phyloP scores from a whole-genome alignment of 2,888 invertebrate genomes.

The Agapostemon virescens region DNA sequence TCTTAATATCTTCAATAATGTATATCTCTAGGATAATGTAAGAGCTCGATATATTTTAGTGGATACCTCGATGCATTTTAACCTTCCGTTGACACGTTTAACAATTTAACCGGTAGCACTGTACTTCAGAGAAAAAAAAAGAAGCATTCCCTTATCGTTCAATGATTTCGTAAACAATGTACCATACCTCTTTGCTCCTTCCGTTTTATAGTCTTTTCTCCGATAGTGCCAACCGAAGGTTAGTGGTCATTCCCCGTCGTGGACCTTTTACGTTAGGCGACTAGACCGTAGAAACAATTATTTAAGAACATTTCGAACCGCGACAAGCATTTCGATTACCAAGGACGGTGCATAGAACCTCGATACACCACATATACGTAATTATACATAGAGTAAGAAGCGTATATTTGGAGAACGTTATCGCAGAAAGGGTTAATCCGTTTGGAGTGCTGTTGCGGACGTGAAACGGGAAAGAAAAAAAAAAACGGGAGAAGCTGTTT shows the following conservation, averaged over 20 bases:
- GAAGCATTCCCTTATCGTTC: not conserved
- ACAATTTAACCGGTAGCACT: not conserved
- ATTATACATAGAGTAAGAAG: slow-evolving; percentile 35
- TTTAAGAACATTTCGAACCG: slow-evolving; percentile 43
- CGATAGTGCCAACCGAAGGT: slow-evolving; percentile 34
- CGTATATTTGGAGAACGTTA: slow-evolving; percentile 23
- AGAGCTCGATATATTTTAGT: slow-evolving; percentile 16
- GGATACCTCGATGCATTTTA: slow-evolving; percentile 21
- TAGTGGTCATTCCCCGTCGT: slow-evolving; percentile 15
- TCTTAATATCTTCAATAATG: slow-evolving; percentile 27
- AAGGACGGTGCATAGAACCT: slow-evolving; percentile 25
- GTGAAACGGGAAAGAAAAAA: not conserved
- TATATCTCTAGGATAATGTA: slow-evolving; percentile 27
- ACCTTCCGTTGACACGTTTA: slow-evolving; percentile 41
- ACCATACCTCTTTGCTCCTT: not conserved
- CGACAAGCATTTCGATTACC: slow-evolving; percentile 21
- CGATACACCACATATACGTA: slow-evolving; percentile 50
- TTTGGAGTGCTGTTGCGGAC: slow-evolving; percentile 1
- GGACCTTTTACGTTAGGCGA: slow-evolving; percentile 13
- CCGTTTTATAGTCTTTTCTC: not conserved
- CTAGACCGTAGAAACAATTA: slow-evolving; percentile 34
- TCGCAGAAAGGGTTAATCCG: slow-evolving; percentile 14
- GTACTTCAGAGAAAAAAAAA: not conserved
- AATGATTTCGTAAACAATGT: not conserved
- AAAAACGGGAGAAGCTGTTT: slow-evolving; percentile 20